Conservation (phyloP, 2,113 vertebrate species). For the Diadophis punctatus region DNA sequence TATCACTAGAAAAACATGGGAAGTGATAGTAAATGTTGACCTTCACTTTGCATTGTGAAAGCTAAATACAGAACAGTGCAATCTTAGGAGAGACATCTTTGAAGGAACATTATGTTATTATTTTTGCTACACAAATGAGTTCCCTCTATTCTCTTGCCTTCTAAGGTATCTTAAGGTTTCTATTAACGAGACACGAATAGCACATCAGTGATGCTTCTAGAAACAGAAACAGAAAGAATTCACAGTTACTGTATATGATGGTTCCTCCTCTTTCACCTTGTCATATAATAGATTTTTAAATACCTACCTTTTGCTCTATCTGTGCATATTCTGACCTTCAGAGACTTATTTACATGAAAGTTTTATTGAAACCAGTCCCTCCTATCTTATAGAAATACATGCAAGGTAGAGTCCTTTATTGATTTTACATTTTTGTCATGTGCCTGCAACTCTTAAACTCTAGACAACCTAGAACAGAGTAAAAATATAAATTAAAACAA, state of each 20-base stretch:
- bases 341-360: neutral
- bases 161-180: neutral
- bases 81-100: neutral
- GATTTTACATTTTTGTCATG: neutral
- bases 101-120: neutral
- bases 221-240: neutral
- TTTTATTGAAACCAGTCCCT: neutral
- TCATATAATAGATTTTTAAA: neutral
- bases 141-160: neutral
- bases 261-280: too few species aligned
- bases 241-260: neutral
- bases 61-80: neutral
- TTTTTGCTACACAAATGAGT: neutral
- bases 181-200: neutral
- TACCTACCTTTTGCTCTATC: neutral
- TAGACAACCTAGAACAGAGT: neutral
- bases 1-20: neutral
- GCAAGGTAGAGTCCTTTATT: neutral
- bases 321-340: neutral
- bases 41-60: neutral
- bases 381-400: neutral
- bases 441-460: neutral
- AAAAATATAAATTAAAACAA: neutral
- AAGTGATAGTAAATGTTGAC: neutral
- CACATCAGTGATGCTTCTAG: neutral